These are phyloP conservation scores for Archegozetes longisetosus DNA, from an alignment of 1,140 invertebrate genomes.

Conservation along the genomic window DNA sequence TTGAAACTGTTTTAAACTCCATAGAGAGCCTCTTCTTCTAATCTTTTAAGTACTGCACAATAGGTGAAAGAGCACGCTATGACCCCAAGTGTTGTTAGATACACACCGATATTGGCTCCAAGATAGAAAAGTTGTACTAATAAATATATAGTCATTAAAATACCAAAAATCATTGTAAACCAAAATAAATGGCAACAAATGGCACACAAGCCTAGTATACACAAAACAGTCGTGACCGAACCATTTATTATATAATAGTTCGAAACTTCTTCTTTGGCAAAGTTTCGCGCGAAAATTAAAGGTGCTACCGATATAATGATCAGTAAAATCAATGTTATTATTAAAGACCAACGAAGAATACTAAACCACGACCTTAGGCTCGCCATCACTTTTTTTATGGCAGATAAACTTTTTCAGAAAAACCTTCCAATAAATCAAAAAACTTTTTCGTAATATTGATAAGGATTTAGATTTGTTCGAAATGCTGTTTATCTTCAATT, in stretches of 20 bases:
- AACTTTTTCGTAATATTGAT: too few relatives aligned
- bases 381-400: neutral
- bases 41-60: slow-evolving; percentile 8
- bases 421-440: too few relatives aligned
- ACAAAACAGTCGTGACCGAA: neutral
- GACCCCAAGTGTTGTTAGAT: slow-evolving; percentile 1
- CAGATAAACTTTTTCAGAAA: too few relatives aligned
- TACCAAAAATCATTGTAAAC: slow-evolving; percentile 5
- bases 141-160: neutral
- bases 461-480: too few relatives aligned
- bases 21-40: slow-evolving; percentile 5
- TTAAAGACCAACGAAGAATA: slow-evolving; percentile 9
- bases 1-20: slow-evolving; percentile 5
- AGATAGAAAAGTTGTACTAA: neutral
- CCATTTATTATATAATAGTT: slow-evolving; percentile 1
- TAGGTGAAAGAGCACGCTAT: slow-evolving; percentile 11
- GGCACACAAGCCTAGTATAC: neutral
- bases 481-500: too few relatives aligned
- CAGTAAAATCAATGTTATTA: slow-evolving; percentile 1
- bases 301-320: slow-evolving; percentile 5
- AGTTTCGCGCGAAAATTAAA: neutral
- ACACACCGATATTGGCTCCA: slow-evolving; percentile 1
- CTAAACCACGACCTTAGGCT: slow-evolving; percentile 10
- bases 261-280: neutral
- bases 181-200: slow-evolving; percentile 11